phyloP scores from a whole-genome alignment of 2,888 invertebrate species.

The Leucozona laternaria region DNA sequence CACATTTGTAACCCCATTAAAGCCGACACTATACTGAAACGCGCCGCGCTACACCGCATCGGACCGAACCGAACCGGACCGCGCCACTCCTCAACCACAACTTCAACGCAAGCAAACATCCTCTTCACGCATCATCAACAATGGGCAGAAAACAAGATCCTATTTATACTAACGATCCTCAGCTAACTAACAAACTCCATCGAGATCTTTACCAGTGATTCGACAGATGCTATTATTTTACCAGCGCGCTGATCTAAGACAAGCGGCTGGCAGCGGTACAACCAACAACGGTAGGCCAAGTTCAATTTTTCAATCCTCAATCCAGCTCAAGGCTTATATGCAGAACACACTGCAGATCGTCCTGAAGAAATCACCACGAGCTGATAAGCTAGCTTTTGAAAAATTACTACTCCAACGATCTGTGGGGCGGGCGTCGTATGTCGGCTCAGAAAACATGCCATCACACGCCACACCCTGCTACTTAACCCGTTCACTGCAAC shows the following conservation, averaged over 20 bases:
- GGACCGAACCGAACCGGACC: background rate
- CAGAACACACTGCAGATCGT: slow-evolving; percentile 33
- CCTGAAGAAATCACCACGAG: slow-evolving; percentile 44
- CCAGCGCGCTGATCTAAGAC: slow-evolving; percentile 20
- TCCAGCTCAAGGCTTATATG: slow-evolving; percentile 22
- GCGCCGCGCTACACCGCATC: background rate
- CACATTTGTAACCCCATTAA: slow-evolving; percentile 73
- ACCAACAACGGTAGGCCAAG: slow-evolving; percentile 70
- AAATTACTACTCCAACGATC: slow-evolving; percentile 50
- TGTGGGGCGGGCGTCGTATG: slow-evolving; percentile 32
- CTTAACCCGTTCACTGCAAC: slow-evolving; percentile 59
- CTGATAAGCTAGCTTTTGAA: slow-evolving; percentile 70
- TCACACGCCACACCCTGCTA: slow-evolving; percentile 64
- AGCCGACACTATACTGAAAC: slow-evolving; percentile 41
- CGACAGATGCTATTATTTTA: slow-evolving; percentile 46
- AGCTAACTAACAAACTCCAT: slow-evolving; percentile 29
- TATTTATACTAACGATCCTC: slow-evolving; percentile 63
- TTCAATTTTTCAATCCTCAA: slow-evolving; percentile 66
- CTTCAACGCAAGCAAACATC: slow-evolving; percentile 46
- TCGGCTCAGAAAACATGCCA: slow-evolving; percentile 14
- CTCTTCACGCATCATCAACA: slow-evolving; percentile 62
- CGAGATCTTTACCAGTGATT: slow-evolving; percentile 67
- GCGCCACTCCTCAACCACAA: slow-evolving; percentile 14
- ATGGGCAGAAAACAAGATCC: slow-evolving; percentile 55
- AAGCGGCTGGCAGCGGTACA: slow-evolving; percentile 15